These are phyloP conservation scores for Tiphia femorata DNA, from an alignment of 2,888 invertebrate genomes.

Conservation along the genomic window DNA sequence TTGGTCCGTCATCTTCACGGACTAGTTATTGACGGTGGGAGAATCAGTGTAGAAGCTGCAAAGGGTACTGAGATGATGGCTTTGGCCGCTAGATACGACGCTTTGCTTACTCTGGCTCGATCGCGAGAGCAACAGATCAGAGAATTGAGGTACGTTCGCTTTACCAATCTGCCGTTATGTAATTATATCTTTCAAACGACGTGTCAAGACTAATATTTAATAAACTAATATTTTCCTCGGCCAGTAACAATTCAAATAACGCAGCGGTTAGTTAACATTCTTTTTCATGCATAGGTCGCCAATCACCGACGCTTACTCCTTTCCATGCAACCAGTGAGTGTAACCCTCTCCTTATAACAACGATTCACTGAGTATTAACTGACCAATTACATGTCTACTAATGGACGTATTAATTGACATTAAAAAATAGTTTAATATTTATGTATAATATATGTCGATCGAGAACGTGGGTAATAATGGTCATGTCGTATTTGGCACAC, in stretches of 20 bases:
- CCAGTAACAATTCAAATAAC: no score
- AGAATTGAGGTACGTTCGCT: slow-evolving; percentile 76
- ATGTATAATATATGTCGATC: no score
- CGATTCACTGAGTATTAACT: neutral
- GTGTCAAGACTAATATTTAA: slow-evolving; percentile 11
- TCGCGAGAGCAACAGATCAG: slow-evolving; percentile 82
- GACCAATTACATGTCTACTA: neutral
- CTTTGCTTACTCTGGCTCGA: slow-evolving; percentile 79
- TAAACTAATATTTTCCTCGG: no score
- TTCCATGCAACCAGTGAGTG: slow-evolving; percentile 75
- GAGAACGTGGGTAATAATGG: no score
- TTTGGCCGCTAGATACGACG: slow-evolving; percentile 78
- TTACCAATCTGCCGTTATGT: neutral
- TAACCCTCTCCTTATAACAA: slow-evolving; percentile 40
- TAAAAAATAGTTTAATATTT: no score
- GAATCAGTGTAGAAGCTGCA: slow-evolving; percentile 77
- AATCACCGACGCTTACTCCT: slow-evolving; percentile 72
- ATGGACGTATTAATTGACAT: no score
- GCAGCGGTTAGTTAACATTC: no score
- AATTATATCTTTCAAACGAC: neutral
- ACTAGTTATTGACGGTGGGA: slow-evolving; percentile 81
- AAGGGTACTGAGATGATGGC: slow-evolving; percentile 76
- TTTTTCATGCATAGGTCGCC: slow-evolving; percentile 70
- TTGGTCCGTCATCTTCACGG: slow-evolving; percentile 84
- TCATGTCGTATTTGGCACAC: slow-evolving; percentile 16